Evolutionary conservation across 2,113 vertebrate species (phyloP).

Genomic region (Sinocyclocheilus rhinocerous): DNA sequence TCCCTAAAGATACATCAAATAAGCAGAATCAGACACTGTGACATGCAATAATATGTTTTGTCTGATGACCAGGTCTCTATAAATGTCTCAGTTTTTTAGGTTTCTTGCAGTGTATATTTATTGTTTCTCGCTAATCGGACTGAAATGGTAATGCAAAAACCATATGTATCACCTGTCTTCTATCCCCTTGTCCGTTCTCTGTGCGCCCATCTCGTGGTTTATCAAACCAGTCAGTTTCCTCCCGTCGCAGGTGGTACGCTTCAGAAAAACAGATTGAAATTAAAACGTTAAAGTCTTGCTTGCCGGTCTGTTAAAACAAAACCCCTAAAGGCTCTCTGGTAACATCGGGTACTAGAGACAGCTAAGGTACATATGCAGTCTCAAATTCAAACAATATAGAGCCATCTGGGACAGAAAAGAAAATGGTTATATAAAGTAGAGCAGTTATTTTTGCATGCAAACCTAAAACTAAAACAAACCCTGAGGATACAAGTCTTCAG

Average conservation of each 20-base stretch:
- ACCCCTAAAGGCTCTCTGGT: background rate
- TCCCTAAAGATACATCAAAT: constrained; percentile 75
- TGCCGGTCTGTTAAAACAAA: constrained; percentile 40
- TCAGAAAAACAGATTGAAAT: constrained; percentile 73
- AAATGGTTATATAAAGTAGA: constrained; percentile 30
- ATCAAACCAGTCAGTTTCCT: constrained; percentile 99
- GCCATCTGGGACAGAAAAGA: constrained; percentile 20
- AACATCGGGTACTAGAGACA: constrained; percentile 11
- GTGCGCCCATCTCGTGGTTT: constrained; percentile 89
- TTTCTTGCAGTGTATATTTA: background rate
- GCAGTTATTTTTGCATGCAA: constrained; percentile 14
- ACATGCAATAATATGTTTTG: constrained; percentile 8
- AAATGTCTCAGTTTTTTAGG: background rate
- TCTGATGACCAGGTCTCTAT: no score
- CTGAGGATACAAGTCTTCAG: background rate
- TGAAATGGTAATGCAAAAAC: background rate
- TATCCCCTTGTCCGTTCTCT: constrained; percentile 88
- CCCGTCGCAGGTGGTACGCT: constrained; percentile 94
- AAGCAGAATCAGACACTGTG: constrained; percentile 45
- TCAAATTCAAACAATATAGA: constrained; percentile 17
- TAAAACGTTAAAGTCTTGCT: constrained; percentile 72
- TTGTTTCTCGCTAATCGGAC: no score
- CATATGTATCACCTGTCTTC: constrained; percentile 74
- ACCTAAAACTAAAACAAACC: constrained; percentile 17
- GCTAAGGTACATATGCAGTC: background rate